Evolutionary conservation across 1,140 invertebrate genomes (phyloP).

Genomic region (Micrasema longulum): DNA sequence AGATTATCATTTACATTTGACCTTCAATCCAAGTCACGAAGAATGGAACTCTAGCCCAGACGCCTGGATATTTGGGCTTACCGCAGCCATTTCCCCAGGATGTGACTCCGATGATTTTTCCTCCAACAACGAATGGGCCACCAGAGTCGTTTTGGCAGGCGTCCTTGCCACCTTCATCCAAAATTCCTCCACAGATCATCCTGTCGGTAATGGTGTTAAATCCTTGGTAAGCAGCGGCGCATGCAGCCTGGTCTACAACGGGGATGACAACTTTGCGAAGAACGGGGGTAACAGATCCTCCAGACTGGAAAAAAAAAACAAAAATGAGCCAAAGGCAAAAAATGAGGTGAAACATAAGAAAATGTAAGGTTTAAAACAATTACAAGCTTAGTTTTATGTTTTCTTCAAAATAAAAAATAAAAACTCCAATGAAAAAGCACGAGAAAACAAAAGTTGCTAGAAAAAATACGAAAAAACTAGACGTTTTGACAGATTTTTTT

Average conservation of each 20-base stretch:
- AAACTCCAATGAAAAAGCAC: no score
- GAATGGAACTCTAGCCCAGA: conserved; percentile 65
- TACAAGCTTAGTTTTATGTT: no score
- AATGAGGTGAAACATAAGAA: no score
- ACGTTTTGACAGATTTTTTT: no score
- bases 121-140: conserved; percentile 70
- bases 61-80: conserved; percentile 64
- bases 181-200: conserved; percentile 78
- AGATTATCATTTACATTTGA: no score
- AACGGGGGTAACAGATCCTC: conserved; percentile 52
- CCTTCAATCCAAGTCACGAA: no score
- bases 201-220: conserved; percentile 67
- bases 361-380: no score
- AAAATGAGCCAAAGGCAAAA: no score
- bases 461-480: no score
- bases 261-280: conserved; percentile 62
- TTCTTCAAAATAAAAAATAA: no score
- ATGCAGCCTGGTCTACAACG: conserved; percentile 57
- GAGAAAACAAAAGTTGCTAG: no score
- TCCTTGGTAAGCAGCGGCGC: conserved; percentile 56
- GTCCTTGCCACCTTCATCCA: conserved; percentile 39
- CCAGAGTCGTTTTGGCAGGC: conserved; percentile 78
- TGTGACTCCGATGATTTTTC: conserved; percentile 68
- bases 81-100: conserved; percentile 69
- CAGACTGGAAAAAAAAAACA: conserved; percentile 30